A percentile compares a stretch with the other conserved stretches of the same genome.
Evolutionary conservation across 1,140 invertebrate species (phyloP).

Genomic region (Aphelenchoides besseyi): DNA sequence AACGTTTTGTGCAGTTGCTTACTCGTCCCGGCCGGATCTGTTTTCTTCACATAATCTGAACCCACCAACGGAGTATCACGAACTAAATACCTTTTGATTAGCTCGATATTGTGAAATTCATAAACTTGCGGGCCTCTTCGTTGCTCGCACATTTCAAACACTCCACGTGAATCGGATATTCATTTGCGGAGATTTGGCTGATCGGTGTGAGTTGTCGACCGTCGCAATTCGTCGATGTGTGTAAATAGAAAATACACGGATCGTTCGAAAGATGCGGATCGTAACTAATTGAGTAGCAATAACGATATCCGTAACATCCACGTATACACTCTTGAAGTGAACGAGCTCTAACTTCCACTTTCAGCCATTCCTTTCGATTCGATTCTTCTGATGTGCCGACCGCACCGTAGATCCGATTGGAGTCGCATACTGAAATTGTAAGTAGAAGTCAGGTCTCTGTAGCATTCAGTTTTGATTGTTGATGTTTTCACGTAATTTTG

Average conservation of each 20-base stretch:
- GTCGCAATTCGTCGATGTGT: constrained; percentile 15
- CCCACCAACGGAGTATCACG: constrained; percentile 1
- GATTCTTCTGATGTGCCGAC: not conserved
- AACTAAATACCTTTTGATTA: not conserved
- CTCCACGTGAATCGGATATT: constrained; percentile 16
- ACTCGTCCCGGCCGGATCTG: constrained; percentile 7
- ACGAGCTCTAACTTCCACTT: constrained; percentile 17
- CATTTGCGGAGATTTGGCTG: not conserved
- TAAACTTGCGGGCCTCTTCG: not conserved
- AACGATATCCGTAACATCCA: constrained; percentile 39
- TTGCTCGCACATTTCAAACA: constrained; percentile 31
- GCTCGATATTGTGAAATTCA: not conserved
- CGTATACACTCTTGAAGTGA: constrained; percentile 30
- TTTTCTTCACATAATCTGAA: constrained; percentile 7
- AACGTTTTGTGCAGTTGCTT: not conserved
- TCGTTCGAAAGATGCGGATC: constrained; percentile 1
- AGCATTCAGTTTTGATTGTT: too few relatives aligned
- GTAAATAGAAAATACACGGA: constrained; percentile 30
- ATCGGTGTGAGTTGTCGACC: constrained; percentile 16
- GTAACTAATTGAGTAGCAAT: constrained; percentile 34
- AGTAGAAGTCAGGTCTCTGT: too few relatives aligned
- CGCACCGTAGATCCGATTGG: constrained; percentile 9
- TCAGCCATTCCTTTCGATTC: constrained; percentile 25
- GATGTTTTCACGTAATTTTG: too few relatives aligned
- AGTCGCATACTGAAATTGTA: constrained; percentile 11